Evolutionary conservation across 2,797 vertebrate genomes (phyloP), one percentile per base, ranked within the genome.

Genomic region (Pteropus rufus): DNA sequence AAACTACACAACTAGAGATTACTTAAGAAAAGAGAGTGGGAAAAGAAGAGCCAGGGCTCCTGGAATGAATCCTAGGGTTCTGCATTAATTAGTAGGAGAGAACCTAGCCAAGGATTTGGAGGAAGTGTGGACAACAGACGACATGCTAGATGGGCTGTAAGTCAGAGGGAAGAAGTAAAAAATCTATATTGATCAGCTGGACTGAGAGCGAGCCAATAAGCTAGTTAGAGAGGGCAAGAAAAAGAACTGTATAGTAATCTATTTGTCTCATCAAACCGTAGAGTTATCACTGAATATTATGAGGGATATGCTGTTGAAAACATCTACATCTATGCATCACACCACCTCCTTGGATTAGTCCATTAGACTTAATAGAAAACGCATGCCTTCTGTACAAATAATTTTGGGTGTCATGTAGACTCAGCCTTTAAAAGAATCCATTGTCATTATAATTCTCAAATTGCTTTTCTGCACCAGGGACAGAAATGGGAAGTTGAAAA

Each of bases 391-490:
- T 69, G 56, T 75, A 83, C 77, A 94, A 72, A 93, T 96, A 92
- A 92, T 83, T 95, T 93, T 62, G 80, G 36, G 36, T 92, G 77
- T 88, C 80, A 36, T 85, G 26, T 95, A 93, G 84, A 82, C 46
- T 89, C 26, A 83, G 31, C 7, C 70, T 95, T 44, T 19, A 73
- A 76, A 96, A 95, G 92, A 80, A 92, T 80, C 83, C 72, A 81
- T 65, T 92, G 85, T 79, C 80, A 88, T 94, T 97, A 79, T 65
- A 96, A 82, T 94, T 87, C 39, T 69, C 69, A 92, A 82, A 96
- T 95, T 92, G 81, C 65, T 96, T 97, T 92, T 94, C 56, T 70
- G 36, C 54, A 88, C 62, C 54, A 58, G 87, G 84, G 90, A 79
- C 87, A 92, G 94, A 97, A 96, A 96, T 24, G 24, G 52, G 76